Base-by-base conservation (phyloP, 1,140 invertebrate species). In the Macrosteles quadrilineatus region DNA sequence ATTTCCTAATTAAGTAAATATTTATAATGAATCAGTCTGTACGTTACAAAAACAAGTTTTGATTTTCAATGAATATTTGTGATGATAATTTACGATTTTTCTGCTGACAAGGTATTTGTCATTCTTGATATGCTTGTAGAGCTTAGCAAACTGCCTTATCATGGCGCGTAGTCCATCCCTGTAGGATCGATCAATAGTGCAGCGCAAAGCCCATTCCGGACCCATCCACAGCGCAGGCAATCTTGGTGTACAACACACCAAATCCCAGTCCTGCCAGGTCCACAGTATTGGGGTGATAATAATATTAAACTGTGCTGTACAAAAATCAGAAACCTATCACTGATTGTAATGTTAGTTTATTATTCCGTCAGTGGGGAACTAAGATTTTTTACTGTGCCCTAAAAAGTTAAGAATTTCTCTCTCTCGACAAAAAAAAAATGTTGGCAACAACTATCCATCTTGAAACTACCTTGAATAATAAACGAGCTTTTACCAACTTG, bases 41-140 rank as follows among this genome's bases (percentile, higher is more conserved):
- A 59, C 27, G 55, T 27, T 59, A 11, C 55, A 30, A 27, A n/a
- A 27, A 21, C 3, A n/a, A 4, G 23, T 19, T 23, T 66, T 43
- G 45, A 45, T 66, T 66, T 43, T 66, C 31, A 66, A 25, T 1
- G 69, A 31, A 19, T 67, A 64, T 70, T 70, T 72, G 45, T 74
- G 71, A 78, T 98, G 94, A 80, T 98, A 98, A 82, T 98, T 98
- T 0, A 98, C 95, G 66, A 98, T 86, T 67, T 95, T 86, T 76
- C 95, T 91, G 0, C 97, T 96, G 1, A 98, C 96, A 27, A 98
- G 85, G 83, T 98, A 99, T 84, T 99, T 99, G 79, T 99, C 97
- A 84, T 99, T 98, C 81, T 98, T 98, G 77, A 99, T 99, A 81
- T 98, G 97, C 79, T 99, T 94, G 78, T 98, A 98, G 0, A 99